phyloP scores from a whole-genome alignment of 2,797 vertebrate genomes.

The Poeciliopsis paucimaculata region DNA sequence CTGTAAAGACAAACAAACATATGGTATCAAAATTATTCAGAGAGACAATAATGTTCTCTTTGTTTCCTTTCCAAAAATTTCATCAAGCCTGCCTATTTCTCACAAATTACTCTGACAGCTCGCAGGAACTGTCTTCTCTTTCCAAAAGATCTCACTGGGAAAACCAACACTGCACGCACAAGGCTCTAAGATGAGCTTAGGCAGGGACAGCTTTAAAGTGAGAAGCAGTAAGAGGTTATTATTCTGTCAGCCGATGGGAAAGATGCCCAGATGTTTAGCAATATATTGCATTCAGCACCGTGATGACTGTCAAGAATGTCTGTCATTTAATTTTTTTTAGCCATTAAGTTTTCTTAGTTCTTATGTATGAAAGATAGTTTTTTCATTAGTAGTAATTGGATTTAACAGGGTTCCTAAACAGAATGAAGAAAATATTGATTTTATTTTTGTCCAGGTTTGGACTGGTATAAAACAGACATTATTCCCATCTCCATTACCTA shows the following conservation, averaged over 20 bases:
- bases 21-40: conserved; percentile 70
- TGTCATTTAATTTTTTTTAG: background rate
- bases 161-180: conserved; percentile 36
- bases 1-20: conserved; percentile 61
- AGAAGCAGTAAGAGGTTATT: conserved; percentile 63
- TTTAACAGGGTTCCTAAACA: background rate
- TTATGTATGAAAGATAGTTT: conserved; percentile 13
- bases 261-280: conserved; percentile 57
- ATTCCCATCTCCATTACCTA: no score
- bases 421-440: background rate
- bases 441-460: no score
- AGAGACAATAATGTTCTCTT: conserved; percentile 70
- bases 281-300: conserved; percentile 59
- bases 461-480: background rate
- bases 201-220: conserved; percentile 64
- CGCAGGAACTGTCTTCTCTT: conserved; percentile 46
- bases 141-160: conserved; percentile 34
- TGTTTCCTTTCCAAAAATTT: conserved; percentile 53
- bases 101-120: conserved; percentile 57
- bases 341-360: conserved; percentile 1
- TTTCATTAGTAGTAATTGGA: conserved; percentile 15
- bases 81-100: conserved; percentile 58
- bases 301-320: conserved; percentile 48
- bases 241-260: conserved; percentile 58
- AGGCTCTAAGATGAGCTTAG: conserved; percentile 55